Evolutionary conservation across 2,888 invertebrate species (phyloP).

Genomic region (Epinotia bilunana): DNA sequence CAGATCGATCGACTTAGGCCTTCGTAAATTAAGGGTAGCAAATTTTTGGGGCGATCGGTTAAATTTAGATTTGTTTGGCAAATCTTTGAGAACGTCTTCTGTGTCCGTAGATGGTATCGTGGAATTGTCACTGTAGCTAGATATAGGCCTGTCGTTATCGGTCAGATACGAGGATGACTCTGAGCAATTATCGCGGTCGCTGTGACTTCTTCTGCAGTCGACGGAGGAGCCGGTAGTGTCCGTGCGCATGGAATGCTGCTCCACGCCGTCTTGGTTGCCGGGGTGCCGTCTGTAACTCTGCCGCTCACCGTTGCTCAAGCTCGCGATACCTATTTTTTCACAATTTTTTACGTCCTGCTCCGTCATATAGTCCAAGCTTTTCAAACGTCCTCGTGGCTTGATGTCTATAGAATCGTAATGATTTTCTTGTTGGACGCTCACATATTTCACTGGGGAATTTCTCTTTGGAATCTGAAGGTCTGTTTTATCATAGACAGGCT

Average conservation of each 20-base stretch:
- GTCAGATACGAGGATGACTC: slow-evolving; percentile 81
- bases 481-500: slow-evolving; percentile 81
- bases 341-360: slow-evolving; percentile 65
- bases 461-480: slow-evolving; percentile 72
- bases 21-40: slow-evolving; percentile 77
- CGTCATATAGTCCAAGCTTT: slow-evolving; percentile 72
- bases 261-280: slow-evolving; percentile 72
- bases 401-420: slow-evolving; percentile 82
- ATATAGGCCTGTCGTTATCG: slow-evolving; percentile 81
- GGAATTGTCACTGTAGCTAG: slow-evolving; percentile 81
- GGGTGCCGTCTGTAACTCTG: slow-evolving; percentile 71
- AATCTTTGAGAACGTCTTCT: slow-evolving; percentile 79
- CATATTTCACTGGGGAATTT: slow-evolving; percentile 71
- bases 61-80: slow-evolving; percentile 79
- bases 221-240: slow-evolving; percentile 75
- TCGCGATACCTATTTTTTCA: slow-evolving; percentile 70
- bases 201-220: slow-evolving; percentile 78
- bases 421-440: slow-evolving; percentile 68
- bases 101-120: slow-evolving; percentile 81
- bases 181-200: slow-evolving; percentile 82
- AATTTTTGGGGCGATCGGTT: slow-evolving; percentile 81
- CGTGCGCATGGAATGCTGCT: slow-evolving; percentile 78
- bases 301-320: slow-evolving; percentile 75
- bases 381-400: slow-evolving; percentile 77
- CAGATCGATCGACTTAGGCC: slow-evolving; percentile 80